Evolutionary conservation across 2,888 invertebrate genomes (phyloP), one percentile per base, ranked within the genome.

Genomic region (Drosophila suboccidentalis): DNA sequence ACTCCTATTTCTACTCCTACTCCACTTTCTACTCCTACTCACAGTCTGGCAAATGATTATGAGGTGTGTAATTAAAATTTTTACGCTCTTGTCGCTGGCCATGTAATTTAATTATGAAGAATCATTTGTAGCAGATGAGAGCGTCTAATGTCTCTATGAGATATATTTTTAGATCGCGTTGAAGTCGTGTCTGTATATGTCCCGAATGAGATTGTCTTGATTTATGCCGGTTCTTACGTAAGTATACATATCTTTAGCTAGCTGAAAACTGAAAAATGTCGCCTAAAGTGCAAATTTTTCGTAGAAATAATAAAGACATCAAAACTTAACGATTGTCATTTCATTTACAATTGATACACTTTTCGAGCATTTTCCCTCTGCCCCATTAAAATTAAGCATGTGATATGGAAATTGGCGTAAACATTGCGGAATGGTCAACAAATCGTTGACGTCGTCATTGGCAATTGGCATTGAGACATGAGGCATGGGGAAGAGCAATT

Each of bases 41-140:
- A 67, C 49, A 80, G 80, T 75, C 81, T 59, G 69, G 75, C 85
- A 85, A 78, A 82, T 89, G 88, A 90, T 85, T 78, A 90, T 90
- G 91, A 90, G 91, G 90, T 90, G 91, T 88, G 80, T 90, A 90
- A 90, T 90, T 90, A 90, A 87, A 80, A 90, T 85, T 81, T 84
- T 78, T 79, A 85, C 85, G 89, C 82, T 78, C 80, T 81, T 85
- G 80, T 87, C 84, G 73, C 79, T 71, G 76, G 70, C 70, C 75
- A 66, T 78, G 89, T 82, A 89, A 87, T 87, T 90, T 60, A 89
- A 89, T 90, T 90, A 87, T 88, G 86, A 82, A 64, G 75, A 84
- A 81, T 89, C 89, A 88, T 87, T 89, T 90, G 78, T 63, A 65
- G 69, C 88, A 75, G 76, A 70, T 85, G 81, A 75, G 72, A 76